phyloP scores from a whole-genome alignment of 1,140 invertebrate genomes.

The honey bee (Apis mellifera) region Amel_HAv3.1 CM009936.2:7204501-7205000 shows the following conservation, averaged over 20 bases:
- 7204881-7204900: neutral
- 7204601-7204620: conserved; percentile 27
- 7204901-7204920: neutral
- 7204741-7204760: conserved; percentile 6
- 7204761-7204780: neutral
- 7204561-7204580: conserved; percentile 12
- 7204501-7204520: neutral
- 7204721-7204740: conserved; percentile 22
- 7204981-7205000: conserved; percentile 1
- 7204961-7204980: neutral
- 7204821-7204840: neutral
- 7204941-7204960: conserved; percentile 5
- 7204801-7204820: neutral
- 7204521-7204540: neutral
- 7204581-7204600: conserved; percentile 17
- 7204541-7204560: neutral
- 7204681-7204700: conserved; percentile 31
- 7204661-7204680: conserved; percentile 5
- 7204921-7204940: neutral
- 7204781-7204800: neutral
- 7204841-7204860: neutral
- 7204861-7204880: conserved; percentile 3
- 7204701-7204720: neutral
- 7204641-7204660: neutral
- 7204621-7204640: conserved; percentile 29